Evolutionary conservation across 2,113 vertebrate genomes (phyloP).

Genomic region (Aegotheles bennettii): DNA sequence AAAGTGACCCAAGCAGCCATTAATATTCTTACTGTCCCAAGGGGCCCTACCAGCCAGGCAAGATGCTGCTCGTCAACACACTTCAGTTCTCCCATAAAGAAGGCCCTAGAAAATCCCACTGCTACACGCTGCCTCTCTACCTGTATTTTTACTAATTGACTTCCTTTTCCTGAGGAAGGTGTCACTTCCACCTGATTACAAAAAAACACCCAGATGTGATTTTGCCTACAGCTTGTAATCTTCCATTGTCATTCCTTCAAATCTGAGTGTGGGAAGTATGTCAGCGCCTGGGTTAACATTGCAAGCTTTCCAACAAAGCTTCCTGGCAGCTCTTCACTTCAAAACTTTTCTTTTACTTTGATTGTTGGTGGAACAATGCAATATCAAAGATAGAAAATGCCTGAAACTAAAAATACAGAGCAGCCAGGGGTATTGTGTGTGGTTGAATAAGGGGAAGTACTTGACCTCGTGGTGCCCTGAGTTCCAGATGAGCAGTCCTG

Average conservation of each 20-base stretch:
- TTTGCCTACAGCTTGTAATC: neutral
- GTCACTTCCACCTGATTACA: neutral
- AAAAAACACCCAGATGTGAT: neutral
- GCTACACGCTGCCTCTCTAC: neutral
- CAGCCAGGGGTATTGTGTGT: neutral
- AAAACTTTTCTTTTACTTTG: neutral
- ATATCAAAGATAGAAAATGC: neutral
- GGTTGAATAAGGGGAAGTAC: constrained; percentile 46
- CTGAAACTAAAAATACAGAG: neutral
- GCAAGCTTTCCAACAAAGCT: neutral
- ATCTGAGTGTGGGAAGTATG: rapidly evolving
- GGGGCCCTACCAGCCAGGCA: neutral
- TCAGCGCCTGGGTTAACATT: neutral
- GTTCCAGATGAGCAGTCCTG: constrained; percentile 39
- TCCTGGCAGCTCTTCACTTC: neutral
- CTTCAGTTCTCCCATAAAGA: neutral
- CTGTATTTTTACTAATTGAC: neutral
- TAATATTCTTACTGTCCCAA: neutral
- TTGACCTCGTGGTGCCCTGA: neutral
- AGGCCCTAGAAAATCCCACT: neutral
- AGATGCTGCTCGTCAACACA: neutral
- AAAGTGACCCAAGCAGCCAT: neutral
- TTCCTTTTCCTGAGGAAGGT: neutral
- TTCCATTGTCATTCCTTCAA: neutral
- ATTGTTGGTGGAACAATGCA: neutral